phyloP scores from a whole-genome alignment of 2,113 vertebrate species.

The Datnioides undecimradiatus region DNA sequence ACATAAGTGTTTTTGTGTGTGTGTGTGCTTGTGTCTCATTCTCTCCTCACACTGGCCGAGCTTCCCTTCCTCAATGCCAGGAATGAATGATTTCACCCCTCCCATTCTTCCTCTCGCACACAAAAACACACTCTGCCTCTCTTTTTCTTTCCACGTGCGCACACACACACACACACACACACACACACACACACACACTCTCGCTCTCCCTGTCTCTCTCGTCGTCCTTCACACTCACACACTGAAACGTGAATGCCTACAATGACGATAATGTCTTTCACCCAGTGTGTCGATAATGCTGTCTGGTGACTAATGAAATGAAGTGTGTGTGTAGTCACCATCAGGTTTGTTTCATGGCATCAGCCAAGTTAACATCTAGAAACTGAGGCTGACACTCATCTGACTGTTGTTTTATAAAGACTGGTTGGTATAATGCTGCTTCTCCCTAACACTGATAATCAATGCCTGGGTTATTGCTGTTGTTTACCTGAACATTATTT shows the following conservation, averaged over 20 bases:
- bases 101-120: constrained; percentile 36
- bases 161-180: constrained; percentile 2
- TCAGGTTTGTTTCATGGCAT: not conserved
- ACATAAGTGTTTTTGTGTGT: not conserved
- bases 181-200: not conserved
- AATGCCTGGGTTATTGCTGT: not conserved
- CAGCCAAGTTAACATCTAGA: not conserved
- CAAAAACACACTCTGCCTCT: constrained; percentile 12
- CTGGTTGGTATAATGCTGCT: not conserved
- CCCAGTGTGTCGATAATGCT: constrained; percentile 2
- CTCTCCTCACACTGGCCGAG: constrained; percentile 31
- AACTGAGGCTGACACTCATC: not conserved
- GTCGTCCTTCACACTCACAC: not conserved
- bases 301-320: constrained; percentile 3
- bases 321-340: not conserved
- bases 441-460: not conserved
- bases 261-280: constrained; percentile 30
- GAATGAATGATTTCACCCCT: constrained; percentile 64
- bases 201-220: not conserved
- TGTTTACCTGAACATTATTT: not conserved
- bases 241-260: constrained; percentile 29
- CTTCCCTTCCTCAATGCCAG: constrained; percentile 38
- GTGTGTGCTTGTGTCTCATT: not conserved
- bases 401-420: too few relatives aligned
- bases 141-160: constrained; percentile 7